Evolutionary conservation across 2,888 invertebrate genomes (phyloP), one percentile per base, ranked within the genome.

Genomic region (Hofmannophila pseudospretella): DNA sequence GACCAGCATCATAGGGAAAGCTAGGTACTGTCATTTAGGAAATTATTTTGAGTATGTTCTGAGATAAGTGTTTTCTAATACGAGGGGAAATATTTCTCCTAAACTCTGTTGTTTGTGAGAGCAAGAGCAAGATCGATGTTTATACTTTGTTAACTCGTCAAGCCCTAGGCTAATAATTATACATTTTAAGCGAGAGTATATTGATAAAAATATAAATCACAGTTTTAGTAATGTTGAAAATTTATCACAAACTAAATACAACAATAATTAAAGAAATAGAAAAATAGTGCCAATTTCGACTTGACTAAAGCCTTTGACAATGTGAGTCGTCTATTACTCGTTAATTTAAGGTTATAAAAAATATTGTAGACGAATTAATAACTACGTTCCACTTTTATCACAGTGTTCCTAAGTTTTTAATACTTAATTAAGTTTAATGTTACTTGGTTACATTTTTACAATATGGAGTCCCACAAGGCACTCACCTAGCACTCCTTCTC

Each of bases 171-270:
- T 54, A 53, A 32, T 32, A 53, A 49, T n/a, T 45, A 46, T 51
- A 58, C 51, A 57, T 50, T 50, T 48, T 49, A 52, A 55, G 59
- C 59, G 56, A 61, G 49, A 56, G 50, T 57, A 61, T 57, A 61
- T 61, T 57, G 59, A 42, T 54, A 55, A 50, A 56, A 49, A 54
- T 48, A 54, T 55, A 61, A 57, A 79, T 79, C 79, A 79, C 79
- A 79, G 79, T 67, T 75, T 69, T 67, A 69, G 70, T 71, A 70
- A 64, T 64, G 68, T 59, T 63, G 45, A 53, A 67, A 67, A 64
- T 57, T 55, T 73, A 76, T 79, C 76, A 78, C 75, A 69, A 69
- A 67, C 52, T 51, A 59, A 68, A 59, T 47, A 49, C 47, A 53
- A 60, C 56, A 58, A 51, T 51, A 42, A 55, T 32, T 32, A 60